Percentiles rank a stretch among this genome's conserved stretches.
These are phyloP conservation scores for Lottia gigantea DNA, from an alignment of 2,888 invertebrate species.

Conservation along the genomic window DNA sequence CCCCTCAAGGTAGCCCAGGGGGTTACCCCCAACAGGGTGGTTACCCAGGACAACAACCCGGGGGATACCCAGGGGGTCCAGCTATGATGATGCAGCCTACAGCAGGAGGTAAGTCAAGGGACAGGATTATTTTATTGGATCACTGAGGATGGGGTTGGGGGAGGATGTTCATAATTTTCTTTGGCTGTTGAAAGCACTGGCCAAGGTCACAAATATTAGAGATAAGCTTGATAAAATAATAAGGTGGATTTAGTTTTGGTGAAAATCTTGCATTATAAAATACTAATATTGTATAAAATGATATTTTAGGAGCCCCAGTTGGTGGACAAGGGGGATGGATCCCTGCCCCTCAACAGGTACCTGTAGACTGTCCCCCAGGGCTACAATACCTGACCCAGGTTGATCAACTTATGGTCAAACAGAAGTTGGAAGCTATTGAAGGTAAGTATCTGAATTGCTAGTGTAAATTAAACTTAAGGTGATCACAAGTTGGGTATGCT, in stretches of 20 bases:
- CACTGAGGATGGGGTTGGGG: no score
- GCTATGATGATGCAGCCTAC: conserved; percentile 22
- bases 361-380: conserved; percentile 58
- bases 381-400: conserved; percentile 47
- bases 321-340: conserved; percentile 45
- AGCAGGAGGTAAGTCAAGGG: conserved; percentile 13
- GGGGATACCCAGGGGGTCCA: conserved; percentile 14
- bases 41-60: conserved; percentile 8
- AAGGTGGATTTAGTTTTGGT: no score
- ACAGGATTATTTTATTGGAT: conserved; percentile 7
- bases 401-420: conserved; percentile 68
- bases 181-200: no score
- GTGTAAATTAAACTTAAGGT: no score
- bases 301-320: conserved; percentile 29
- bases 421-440: conserved; percentile 68
- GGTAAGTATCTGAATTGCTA: conserved; percentile 39
- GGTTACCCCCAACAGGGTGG: conserved; percentile 11
- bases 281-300: conserved; percentile 21
- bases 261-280: background rate
- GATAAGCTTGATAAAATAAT: no score
- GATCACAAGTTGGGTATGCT: background rate
- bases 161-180: no score
- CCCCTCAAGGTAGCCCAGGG: background rate
- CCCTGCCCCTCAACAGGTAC: conserved; percentile 41
- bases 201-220: no score